phyloP scores from a whole-genome alignment of 2,888 invertebrate species.

The Lycaena phlaeas region DNA sequence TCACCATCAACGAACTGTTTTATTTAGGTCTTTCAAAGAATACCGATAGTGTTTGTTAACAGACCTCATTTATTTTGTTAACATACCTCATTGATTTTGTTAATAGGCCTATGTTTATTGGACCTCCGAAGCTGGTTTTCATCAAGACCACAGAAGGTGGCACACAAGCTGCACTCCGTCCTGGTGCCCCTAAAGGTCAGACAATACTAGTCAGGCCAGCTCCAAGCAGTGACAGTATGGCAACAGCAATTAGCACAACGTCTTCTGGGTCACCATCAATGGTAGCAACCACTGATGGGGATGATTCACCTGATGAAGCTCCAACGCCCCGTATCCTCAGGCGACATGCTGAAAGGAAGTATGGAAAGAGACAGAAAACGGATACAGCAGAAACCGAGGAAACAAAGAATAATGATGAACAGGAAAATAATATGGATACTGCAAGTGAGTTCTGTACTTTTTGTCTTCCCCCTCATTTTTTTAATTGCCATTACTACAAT shows the following conservation, averaged over 20 bases:
- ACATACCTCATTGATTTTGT: no score
- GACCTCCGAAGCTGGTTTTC: slow-evolving; percentile 65
- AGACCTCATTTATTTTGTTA: no score
- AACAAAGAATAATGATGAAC: slow-evolving; percentile 34
- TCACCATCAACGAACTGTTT: no score
- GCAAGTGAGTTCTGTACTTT: slow-evolving; percentile 35
- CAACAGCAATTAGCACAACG: slow-evolving; percentile 22
- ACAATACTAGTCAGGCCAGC: slow-evolving; percentile 58
- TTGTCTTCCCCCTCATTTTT: background rate
- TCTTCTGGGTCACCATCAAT: slow-evolving; percentile 25
- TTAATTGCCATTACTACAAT: background rate
- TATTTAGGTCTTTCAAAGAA: no score
- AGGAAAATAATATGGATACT: slow-evolving; percentile 31
- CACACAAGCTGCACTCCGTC: slow-evolving; percentile 46
- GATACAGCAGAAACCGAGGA: slow-evolving; percentile 42
- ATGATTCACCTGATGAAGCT: slow-evolving; percentile 38
- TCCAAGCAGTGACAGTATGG: slow-evolving; percentile 26
- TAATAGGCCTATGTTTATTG: slow-evolving; percentile 62
- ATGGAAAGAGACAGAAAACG: slow-evolving; percentile 57
- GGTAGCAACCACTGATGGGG: slow-evolving; percentile 25
- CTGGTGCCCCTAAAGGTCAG: slow-evolving; percentile 53
- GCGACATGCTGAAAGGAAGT: slow-evolving; percentile 49
- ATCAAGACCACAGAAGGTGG: slow-evolving; percentile 61
- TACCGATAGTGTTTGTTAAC: no score
- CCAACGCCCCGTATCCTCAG: slow-evolving; percentile 41